Conservation (phyloP, 2,113 vertebrate species). For the Odontophorus gujanensis region DNA sequence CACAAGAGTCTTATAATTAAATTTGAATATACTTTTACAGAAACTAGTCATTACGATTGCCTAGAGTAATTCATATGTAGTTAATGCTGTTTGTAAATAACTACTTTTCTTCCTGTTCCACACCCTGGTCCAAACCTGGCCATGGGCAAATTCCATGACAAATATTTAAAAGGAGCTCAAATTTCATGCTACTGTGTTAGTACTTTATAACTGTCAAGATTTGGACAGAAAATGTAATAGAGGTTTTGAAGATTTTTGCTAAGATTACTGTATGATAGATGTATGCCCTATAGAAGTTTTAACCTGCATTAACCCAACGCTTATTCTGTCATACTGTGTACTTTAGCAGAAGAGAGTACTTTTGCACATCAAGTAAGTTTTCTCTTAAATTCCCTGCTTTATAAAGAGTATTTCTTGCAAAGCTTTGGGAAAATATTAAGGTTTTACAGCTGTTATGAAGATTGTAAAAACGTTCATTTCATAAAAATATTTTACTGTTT, state of each 20-base stretch:
- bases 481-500: not conserved
- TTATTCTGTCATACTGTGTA: conserved; percentile 48
- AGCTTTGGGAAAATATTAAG: not conserved
- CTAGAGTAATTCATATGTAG: not conserved
- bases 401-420: conserved; percentile 9
- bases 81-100: not conserved
- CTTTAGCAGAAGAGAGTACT: conserved; percentile 15
- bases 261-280: conserved; percentile 59
- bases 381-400: not conserved
- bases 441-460: not conserved
- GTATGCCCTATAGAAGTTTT: conserved; percentile 25
- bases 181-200: conserved; percentile 34
- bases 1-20: not conserved
- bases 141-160: not conserved
- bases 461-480: not conserved
- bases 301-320: conserved; percentile 15
- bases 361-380: conserved; percentile 12
- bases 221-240: conserved; percentile 62
- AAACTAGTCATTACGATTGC: not conserved
- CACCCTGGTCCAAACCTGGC: not conserved
- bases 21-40: not conserved
- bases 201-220: conserved; percentile 55
- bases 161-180: conserved; percentile 41
- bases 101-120: not conserved
- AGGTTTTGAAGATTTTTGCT: conserved; percentile 51